A percentile compares a stretch with the other conserved stretches of the same genome.
Conservation (phyloP, 23 tunicate genomes). For the Diplosoma virens region DNA sequence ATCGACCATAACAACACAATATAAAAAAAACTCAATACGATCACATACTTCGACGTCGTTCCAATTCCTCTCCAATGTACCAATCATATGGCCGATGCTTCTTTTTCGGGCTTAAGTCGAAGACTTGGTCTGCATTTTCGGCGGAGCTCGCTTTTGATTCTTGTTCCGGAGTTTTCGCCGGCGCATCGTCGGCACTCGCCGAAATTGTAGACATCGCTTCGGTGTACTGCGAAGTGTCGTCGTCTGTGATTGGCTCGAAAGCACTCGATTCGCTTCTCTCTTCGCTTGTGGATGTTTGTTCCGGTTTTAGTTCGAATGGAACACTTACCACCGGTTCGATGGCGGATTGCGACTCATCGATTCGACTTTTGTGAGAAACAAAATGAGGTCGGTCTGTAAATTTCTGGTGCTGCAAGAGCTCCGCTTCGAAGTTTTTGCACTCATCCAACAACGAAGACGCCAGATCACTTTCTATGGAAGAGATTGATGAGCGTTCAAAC, state of each 20-base stretch:
- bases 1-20: no score
- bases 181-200: no score
- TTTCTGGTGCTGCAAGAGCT: constrained; percentile 1
- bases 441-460: constrained; percentile 2
- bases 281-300: no score
- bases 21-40: background rate
- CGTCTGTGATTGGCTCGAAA: no score
- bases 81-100: no score
- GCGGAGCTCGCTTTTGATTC: no score
- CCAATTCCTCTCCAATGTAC: constrained; percentile 4
- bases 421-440: background rate
- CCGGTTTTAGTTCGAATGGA: constrained; percentile 16
- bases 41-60: constrained; percentile 18
- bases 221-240: no score
- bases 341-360: background rate
- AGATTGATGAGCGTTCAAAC: background rate
- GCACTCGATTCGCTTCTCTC: no score
- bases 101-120: no score
- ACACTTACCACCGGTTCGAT: background rate
- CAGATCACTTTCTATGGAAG: background rate
- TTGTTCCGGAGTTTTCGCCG: no score
- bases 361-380: constrained; percentile 12
- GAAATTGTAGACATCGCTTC: no score
- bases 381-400: constrained; percentile 7
- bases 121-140: no score